Percentiles rank a stretch among this genome's conserved stretches.
phyloP scores from a whole-genome alignment of 2,888 invertebrate genomes.

The Dendrolimus houi region DNA sequence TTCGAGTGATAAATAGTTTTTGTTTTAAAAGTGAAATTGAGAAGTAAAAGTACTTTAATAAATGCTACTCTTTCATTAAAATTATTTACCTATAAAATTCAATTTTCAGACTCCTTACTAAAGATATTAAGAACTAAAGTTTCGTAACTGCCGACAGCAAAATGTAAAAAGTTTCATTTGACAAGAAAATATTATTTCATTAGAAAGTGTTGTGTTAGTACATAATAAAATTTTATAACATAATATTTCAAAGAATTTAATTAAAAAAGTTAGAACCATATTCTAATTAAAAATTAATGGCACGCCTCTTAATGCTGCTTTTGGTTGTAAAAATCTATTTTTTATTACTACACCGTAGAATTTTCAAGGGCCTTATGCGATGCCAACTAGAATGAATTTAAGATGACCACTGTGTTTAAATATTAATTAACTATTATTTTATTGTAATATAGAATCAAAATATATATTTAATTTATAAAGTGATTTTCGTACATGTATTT shows the following conservation, averaged over 20 bases:
- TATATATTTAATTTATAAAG: too few species aligned
- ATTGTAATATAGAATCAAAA: too few species aligned
- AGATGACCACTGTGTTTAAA: too few species aligned
- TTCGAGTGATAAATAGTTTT: too few species aligned
- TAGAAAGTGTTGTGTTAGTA: neutral
- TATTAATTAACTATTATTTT: too few species aligned
- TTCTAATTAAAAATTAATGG: constrained; percentile 26
- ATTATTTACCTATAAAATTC: neutral
- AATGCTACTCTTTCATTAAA: neutral
- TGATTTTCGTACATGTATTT: too few species aligned
- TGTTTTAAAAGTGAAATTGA: too few species aligned
- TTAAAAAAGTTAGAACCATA: constrained; percentile 22
- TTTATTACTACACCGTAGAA: neutral
- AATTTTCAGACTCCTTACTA: neutral
- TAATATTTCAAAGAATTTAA: constrained; percentile 22
- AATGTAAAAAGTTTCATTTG: neutral
- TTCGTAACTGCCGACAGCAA: neutral
- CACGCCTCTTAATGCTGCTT: constrained; percentile 9
- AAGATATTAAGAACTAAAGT: neutral
- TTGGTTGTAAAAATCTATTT: constrained; percentile 15
- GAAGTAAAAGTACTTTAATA: too few species aligned
- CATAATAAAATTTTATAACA: constrained; percentile 19
- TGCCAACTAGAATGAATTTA: too few species aligned
- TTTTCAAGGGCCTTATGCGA: neutral
- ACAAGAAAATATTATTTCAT: neutral